Evolutionary conservation across 2,888 invertebrate genomes (phyloP).

Genomic region (Pinctada fucata): DNA sequence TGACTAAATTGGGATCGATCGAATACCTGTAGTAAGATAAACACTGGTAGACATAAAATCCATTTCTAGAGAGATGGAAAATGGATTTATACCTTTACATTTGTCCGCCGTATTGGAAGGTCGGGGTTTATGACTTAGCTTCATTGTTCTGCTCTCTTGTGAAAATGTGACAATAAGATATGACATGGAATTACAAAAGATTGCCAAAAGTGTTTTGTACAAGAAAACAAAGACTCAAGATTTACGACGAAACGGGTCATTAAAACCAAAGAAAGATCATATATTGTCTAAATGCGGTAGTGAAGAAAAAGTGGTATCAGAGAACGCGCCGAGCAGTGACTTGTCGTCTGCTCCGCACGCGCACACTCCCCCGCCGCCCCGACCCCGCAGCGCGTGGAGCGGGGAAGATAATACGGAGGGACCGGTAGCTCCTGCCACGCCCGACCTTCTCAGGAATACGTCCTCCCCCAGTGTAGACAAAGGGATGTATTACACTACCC

Average conservation of each 20-base stretch:
- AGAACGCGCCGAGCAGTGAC: slow-evolving; percentile 6
- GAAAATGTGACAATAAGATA: not conserved
- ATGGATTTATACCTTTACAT: not conserved
- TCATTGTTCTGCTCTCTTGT: not conserved
- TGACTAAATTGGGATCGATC: not conserved
- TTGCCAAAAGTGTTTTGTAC: slow-evolving; percentile 37
- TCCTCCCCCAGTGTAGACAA: too few relatives aligned
- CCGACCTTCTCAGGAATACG: too few relatives aligned
- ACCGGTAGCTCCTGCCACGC: too few relatives aligned
- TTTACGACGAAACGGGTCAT: slow-evolving; percentile 54
- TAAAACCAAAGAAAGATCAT: slow-evolving; percentile 54
- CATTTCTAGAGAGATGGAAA: not conserved
- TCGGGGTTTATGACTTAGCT: not conserved
- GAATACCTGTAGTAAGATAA: too few relatives aligned
- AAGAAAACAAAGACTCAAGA: slow-evolving; percentile 58
- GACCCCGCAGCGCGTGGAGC: too few relatives aligned
- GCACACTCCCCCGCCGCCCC: not conserved
- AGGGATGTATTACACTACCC: too few relatives aligned
- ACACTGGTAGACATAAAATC: not conserved
- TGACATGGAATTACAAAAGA: slow-evolving; percentile 42
- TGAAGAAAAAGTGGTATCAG: slow-evolving; percentile 25
- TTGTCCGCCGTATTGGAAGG: not conserved
- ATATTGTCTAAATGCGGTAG: slow-evolving; percentile 45
- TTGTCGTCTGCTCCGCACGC: not conserved
- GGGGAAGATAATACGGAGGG: too few relatives aligned